Conservation (phyloP, 2,797 vertebrate species). For the Acanthornis magna region DNA sequence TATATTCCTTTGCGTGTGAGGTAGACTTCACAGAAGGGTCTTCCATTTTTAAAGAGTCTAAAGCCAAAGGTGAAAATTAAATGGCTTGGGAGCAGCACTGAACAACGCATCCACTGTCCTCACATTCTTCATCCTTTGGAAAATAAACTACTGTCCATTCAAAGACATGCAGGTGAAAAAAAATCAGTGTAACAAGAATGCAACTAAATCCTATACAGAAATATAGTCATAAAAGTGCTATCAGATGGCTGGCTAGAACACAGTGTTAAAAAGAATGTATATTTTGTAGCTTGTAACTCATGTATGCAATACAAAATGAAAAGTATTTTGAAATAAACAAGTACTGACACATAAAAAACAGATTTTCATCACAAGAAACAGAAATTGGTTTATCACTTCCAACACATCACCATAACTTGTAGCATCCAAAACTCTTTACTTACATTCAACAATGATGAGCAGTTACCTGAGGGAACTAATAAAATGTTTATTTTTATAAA, state of each 20-base stretch:
- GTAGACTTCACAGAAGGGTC: background rate
- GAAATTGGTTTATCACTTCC: background rate
- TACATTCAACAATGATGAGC: slow-evolving; percentile 4
- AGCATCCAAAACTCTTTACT: background rate
- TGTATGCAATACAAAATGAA: background rate
- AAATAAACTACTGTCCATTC: background rate
- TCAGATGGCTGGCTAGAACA: background rate
- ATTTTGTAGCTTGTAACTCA: background rate
- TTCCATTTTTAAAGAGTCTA: background rate
- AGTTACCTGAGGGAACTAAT: background rate
- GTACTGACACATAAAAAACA: background rate
- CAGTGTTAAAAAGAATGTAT: background rate
- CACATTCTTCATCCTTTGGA: background rate
- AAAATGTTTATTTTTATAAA: slow-evolving; percentile 33
- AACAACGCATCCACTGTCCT: background rate
- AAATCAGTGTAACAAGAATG: background rate
- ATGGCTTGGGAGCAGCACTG: background rate
- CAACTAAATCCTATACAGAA: background rate
- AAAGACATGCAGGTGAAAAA: background rate
- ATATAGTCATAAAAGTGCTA: background rate
- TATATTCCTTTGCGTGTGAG: background rate
- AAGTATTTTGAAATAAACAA: background rate
- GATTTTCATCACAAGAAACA: background rate
- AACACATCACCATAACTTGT: background rate
- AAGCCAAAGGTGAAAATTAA: background rate